phyloP scores from a whole-genome alignment of 2,888 invertebrate genomes.

The Onthophagus sagittarius region DNA sequence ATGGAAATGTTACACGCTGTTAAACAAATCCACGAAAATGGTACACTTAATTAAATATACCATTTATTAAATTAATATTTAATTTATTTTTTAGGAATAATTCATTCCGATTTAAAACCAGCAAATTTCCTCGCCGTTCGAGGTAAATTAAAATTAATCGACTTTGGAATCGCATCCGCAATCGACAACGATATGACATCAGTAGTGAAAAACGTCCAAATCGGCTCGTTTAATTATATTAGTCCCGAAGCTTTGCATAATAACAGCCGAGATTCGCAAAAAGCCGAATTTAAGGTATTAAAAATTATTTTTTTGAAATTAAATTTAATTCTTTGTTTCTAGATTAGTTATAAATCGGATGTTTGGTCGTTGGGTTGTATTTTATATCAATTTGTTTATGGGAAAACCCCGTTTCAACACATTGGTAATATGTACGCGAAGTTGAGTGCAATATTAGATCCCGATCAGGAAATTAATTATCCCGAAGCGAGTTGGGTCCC shows the following conservation, averaged over 20 bases:
- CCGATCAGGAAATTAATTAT: slow-evolving; percentile 70
- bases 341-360: slow-evolving; percentile 90
- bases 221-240: slow-evolving; percentile 93
- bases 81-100: slow-evolving; percentile 74
- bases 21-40: slow-evolving; percentile 83
- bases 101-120: slow-evolving; percentile 96
- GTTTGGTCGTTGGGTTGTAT: slow-evolving; percentile 98
- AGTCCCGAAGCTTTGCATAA: slow-evolving; percentile 84
- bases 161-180: slow-evolving; percentile 93
- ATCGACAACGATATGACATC: slow-evolving; percentile 86
- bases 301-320: not conserved
- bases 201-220: slow-evolving; percentile 74
- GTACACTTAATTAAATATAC: too few relatives aligned
- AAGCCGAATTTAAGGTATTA: slow-evolving; percentile 49
- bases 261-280: slow-evolving; percentile 45
- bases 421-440: slow-evolving; percentile 69
- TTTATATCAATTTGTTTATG: slow-evolving; percentile 87
- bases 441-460: slow-evolving; percentile 73
- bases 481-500: slow-evolving; percentile 58
- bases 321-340: slow-evolving; percentile 14
- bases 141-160: slow-evolving; percentile 87
- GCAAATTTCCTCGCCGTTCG: slow-evolving; percentile 90
- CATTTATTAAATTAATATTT: too few relatives aligned
- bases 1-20: slow-evolving; percentile 91
- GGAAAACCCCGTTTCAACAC: slow-evolving; percentile 86